These are phyloP conservation scores for Rapana venosa DNA, from an alignment of 2,888 invertebrate species.

Conservation along the genomic window DNA sequence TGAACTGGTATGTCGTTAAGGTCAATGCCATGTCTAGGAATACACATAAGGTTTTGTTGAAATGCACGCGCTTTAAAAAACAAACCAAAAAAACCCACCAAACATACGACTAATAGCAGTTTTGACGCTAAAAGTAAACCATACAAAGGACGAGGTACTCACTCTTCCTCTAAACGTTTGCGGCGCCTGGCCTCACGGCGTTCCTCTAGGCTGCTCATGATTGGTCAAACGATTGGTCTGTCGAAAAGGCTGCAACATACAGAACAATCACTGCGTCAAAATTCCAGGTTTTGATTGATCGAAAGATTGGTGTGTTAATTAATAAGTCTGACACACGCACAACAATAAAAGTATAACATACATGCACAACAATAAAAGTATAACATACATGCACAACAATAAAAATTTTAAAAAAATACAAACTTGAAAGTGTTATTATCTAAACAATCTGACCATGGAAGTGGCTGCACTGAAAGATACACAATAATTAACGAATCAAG, in stretches of 20 bases:
- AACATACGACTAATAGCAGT: background rate
- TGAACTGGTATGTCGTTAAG: background rate
- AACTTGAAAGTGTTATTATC: too few species aligned
- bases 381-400: too few species aligned
- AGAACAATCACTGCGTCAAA: background rate
- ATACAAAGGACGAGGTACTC: conserved; percentile 10
- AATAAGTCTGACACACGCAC: background rate
- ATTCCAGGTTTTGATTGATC: too few species aligned
- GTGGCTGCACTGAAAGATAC: too few species aligned
- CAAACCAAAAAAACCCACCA: background rate
- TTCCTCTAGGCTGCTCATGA: conserved; percentile 61
- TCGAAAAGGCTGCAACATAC: conserved; percentile 45
- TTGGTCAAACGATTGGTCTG: conserved; percentile 52
- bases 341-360: background rate
- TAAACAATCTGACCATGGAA: too few species aligned
- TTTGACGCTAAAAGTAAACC: background rate
- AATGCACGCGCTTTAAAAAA: too few species aligned
- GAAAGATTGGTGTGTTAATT: background rate
- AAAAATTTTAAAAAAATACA: too few species aligned
- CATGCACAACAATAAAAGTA: too few species aligned
- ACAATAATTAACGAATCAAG: too few species aligned
- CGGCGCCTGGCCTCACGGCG: conserved; percentile 62
- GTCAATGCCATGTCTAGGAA: background rate
- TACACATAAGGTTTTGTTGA: too few species aligned
- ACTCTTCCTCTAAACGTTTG: conserved; percentile 46